Evolutionary conservation across 2,113 vertebrate species (phyloP).

Genomic region (Gasterosteus aculeatus): DNA sequence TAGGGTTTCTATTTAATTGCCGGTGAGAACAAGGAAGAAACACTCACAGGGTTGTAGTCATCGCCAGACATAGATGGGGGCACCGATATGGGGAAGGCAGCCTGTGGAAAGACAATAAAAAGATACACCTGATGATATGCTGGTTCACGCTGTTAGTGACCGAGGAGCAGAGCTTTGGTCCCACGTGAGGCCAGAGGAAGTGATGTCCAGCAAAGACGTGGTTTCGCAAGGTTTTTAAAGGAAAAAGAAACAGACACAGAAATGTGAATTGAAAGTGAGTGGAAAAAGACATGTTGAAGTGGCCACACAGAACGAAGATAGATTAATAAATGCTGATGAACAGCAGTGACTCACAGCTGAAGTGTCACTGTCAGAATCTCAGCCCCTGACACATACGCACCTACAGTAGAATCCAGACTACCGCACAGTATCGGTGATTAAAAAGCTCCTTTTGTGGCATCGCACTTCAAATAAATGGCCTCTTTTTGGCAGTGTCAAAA

Average conservation of each 20-base stretch:
- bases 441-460: neutral
- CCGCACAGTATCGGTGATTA: neutral
- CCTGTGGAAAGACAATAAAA: slow-evolving; percentile 62
- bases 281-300: slow-evolving; percentile 5
- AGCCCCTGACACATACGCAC: neutral
- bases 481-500: neutral
- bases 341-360: slow-evolving; percentile 14
- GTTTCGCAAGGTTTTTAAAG: slow-evolving; percentile 20
- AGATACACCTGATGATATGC: slow-evolving; percentile 8
- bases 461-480: fast-evolving
- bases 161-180: slow-evolving; percentile 2
- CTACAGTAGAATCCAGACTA: neutral
- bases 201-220: slow-evolving; percentile 29
- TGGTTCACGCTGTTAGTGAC: neutral
- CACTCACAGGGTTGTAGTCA: slow-evolving; percentile 86
- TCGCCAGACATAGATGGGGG: slow-evolving; percentile 84
- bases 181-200: slow-evolving; percentile 44
- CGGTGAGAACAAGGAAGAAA: neutral
- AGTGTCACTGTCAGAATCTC: slow-evolving; percentile 31
- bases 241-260: neutral
- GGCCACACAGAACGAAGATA: neutral
- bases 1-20: neutral
- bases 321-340: neutral
- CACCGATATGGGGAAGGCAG: slow-evolving; percentile 78
- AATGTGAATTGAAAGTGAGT: neutral